Conservation (phyloP, 2,888 invertebrate species). For the Willowsia nigromaculata region DNA sequence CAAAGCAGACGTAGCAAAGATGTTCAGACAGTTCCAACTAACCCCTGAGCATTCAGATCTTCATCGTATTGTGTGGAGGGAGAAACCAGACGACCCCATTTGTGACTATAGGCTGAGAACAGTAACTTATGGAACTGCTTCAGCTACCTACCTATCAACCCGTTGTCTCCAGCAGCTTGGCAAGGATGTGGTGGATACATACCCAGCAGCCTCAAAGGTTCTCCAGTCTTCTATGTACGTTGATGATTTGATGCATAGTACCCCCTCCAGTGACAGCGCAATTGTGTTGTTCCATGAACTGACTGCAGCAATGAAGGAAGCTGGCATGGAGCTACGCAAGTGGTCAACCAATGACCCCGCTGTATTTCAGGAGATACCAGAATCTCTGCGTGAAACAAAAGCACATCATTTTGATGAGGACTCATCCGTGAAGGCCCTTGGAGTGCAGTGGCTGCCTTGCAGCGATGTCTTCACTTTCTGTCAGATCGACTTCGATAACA, state of each 20-base stretch:
- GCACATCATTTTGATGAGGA: no score
- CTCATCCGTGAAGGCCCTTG: no score
- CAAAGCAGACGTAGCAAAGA: slow-evolving; percentile 80
- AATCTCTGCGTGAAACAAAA: neutral
- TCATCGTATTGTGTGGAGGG: slow-evolving; percentile 80
- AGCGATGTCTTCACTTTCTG: no score
- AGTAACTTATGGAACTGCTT: slow-evolving; percentile 79
- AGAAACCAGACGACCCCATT: slow-evolving; percentile 70
- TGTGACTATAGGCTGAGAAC: slow-evolving; percentile 75
- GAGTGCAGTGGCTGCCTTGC: no score
- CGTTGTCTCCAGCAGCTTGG: neutral
- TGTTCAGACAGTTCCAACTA: slow-evolving; percentile 79
- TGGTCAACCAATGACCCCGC: slow-evolving; percentile 76
- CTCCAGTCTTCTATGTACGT: no score
- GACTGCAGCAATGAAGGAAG: slow-evolving; percentile 59
- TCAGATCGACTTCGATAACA: no score
- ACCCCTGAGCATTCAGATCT: slow-evolving; percentile 77
- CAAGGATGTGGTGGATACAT: slow-evolving; percentile 51
- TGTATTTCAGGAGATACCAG: slow-evolving; percentile 13
- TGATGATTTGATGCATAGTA: slow-evolving; percentile 79
- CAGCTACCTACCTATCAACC: slow-evolving; percentile 78
- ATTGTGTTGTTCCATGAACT: slow-evolving; percentile 69
- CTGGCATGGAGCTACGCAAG: slow-evolving; percentile 77
- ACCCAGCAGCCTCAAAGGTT: slow-evolving; percentile 81
- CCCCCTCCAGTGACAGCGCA: no score